These are phyloP conservation scores for Meteorus cinctellus DNA, from an alignment of 2,888 invertebrate species.

Conservation along the genomic window DNA sequence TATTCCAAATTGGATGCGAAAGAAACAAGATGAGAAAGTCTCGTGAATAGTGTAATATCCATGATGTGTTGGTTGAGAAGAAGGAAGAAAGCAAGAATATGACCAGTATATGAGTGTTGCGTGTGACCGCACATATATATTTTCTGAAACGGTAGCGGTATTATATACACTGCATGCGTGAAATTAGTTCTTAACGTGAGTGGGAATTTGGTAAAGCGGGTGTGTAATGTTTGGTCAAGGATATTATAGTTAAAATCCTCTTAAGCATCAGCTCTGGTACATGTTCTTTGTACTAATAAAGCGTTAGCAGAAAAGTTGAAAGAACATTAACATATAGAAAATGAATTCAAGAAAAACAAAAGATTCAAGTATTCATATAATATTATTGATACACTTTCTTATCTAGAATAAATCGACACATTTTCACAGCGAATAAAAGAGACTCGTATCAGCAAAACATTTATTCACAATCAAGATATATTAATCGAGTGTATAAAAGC, in stretches of 20 bases:
- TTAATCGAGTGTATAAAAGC: slow-evolving; percentile 35
- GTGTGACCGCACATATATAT: slow-evolving; percentile 38
- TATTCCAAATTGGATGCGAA: slow-evolving; percentile 39
- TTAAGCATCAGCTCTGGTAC: background rate
- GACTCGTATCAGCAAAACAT: background rate
- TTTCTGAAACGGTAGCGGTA: slow-evolving; percentile 44
- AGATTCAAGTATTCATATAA: background rate
- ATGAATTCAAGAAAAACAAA: background rate
- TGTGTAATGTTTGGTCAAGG: slow-evolving; percentile 40
- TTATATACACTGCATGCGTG: slow-evolving; percentile 52
- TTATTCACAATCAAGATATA: slow-evolving; percentile 27
- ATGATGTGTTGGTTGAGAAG: background rate
- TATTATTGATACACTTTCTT: background rate
- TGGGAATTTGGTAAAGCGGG: slow-evolving; percentile 56
- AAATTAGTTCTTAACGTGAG: slow-evolving; percentile 63
- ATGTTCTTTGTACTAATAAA: background rate
- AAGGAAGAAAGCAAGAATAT: slow-evolving; percentile 4
- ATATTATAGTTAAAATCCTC: slow-evolving; percentile 10
- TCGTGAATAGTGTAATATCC: background rate
- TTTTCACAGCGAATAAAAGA: slow-evolving; percentile 3
- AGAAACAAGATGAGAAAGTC: background rate
- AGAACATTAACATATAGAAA: background rate
- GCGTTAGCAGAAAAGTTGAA: background rate
- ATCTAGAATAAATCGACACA: slow-evolving; percentile 12
- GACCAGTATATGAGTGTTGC: slow-evolving; percentile 44